These are phyloP conservation scores for Metopia argyrocephala DNA, from an alignment of 2,888 invertebrate species.

Conservation along the genomic window DNA sequence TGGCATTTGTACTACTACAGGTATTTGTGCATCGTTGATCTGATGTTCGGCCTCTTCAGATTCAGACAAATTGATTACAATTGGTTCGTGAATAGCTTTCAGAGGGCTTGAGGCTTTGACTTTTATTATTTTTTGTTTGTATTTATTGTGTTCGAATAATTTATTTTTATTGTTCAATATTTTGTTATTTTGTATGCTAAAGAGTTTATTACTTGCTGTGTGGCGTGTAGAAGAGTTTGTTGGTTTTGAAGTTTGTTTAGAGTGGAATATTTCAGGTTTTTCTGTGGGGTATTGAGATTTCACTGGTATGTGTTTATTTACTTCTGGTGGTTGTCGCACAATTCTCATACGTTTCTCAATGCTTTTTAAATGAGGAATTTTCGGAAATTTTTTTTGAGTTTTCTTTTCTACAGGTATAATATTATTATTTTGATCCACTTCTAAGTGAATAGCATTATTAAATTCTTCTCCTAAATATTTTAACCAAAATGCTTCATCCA, in stretches of 20 bases:
- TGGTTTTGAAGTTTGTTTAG: neutral
- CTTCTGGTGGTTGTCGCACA: slow-evolving; percentile 14
- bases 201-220: too few species aligned
- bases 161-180: slow-evolving; percentile 25
- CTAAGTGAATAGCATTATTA: slow-evolving; percentile 73
- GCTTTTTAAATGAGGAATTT: neutral
- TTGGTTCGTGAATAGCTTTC: slow-evolving; percentile 48
- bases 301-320: slow-evolving; percentile 42
- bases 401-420: slow-evolving; percentile 67
- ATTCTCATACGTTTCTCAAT: slow-evolving; percentile 18
- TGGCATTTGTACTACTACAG: slow-evolving; percentile 63
- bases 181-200: slow-evolving; percentile 13
- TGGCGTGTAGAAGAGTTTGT: slow-evolving; percentile 15
- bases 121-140: slow-evolving; percentile 13
- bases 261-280: slow-evolving; percentile 19
- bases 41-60: slow-evolving; percentile 38
- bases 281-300: slow-evolving; percentile 40
- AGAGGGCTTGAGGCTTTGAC: neutral
- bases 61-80: slow-evolving; percentile 65
- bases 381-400: slow-evolving; percentile 3
- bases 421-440: slow-evolving; percentile 70
- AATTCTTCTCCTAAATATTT: slow-evolving; percentile 75
- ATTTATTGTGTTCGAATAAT: slow-evolving; percentile 15
- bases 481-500: slow-evolving; percentile 73
- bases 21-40: slow-evolving; percentile 39